Conservation (phyloP, 2,888 invertebrate genomes). For the Rutpela maculata region DNA sequence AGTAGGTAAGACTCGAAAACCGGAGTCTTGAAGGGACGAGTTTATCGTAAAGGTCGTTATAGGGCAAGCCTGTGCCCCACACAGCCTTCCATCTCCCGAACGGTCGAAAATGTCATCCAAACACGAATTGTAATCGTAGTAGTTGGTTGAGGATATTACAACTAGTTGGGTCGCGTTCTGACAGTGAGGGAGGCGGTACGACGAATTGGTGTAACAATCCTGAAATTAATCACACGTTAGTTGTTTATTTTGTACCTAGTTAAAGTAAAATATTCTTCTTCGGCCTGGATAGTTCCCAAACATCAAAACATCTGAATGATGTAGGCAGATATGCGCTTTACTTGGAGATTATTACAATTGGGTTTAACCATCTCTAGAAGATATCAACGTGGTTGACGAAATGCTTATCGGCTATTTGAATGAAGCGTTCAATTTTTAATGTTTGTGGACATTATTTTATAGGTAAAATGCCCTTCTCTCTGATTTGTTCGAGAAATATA, state of each 20-base stretch:
- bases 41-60: constrained; percentile 56
- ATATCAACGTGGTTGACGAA: too few species aligned
- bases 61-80: constrained; percentile 78
- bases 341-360: too few species aligned
- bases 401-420: neutral
- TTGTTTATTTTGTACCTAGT: too few species aligned
- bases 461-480: too few species aligned
- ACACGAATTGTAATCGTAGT: constrained; percentile 65
- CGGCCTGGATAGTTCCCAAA: too few species aligned
- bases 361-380: too few species aligned
- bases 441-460: too few species aligned
- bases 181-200: constrained; percentile 43
- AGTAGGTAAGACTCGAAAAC: constrained; percentile 67
- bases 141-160: constrained; percentile 47
- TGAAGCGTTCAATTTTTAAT: too few species aligned
- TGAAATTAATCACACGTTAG: constrained; percentile 22
- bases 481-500: too few species aligned
- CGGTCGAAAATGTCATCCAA: constrained; percentile 76
- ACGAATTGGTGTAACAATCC: constrained; percentile 49
- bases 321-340: too few species aligned
- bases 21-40: constrained; percentile 43
- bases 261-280: too few species aligned
- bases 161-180: constrained; percentile 50
- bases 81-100: constrained; percentile 77
- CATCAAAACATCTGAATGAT: too few species aligned